Conservation (phyloP, 2,797 vertebrate genomes). For the Catharus ustulatus region DNA sequence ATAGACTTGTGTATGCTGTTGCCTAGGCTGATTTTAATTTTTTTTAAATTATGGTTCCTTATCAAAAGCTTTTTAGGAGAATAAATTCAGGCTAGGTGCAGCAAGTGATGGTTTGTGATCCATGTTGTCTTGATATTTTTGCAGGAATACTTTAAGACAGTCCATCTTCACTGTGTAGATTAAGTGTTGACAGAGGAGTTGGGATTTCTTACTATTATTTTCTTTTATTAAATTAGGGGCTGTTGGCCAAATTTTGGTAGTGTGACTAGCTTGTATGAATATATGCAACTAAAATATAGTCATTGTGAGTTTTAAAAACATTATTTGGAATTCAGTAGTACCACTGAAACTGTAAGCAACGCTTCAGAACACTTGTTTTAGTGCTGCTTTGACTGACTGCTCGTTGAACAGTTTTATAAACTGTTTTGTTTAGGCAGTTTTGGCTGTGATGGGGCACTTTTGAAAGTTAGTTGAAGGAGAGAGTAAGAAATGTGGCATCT, state of each 20-base stretch:
- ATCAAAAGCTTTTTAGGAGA: neutral
- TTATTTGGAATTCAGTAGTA: neutral
- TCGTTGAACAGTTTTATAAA: neutral
- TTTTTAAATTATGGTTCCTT: neutral
- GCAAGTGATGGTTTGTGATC: rapidly evolving
- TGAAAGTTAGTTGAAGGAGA: neutral
- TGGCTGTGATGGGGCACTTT: neutral
- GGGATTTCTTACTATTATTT: neutral
- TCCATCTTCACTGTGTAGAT: neutral
- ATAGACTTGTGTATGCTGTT: neutral
- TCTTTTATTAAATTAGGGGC: neutral
- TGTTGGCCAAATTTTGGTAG: neutral
- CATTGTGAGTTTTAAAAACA: neutral
- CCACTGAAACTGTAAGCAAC: neutral
- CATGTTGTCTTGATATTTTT: neutral
- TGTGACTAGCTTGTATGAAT: neutral
- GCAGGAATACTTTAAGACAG: neutral
- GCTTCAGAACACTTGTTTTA: neutral
- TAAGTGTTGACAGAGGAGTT: neutral
- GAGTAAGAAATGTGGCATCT: neutral
- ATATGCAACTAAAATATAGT: neutral
- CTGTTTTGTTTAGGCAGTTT: neutral
- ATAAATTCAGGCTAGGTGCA: neutral
- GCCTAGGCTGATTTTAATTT: neutral
- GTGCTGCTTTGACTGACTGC: neutral